Base-by-base conservation (phyloP, 64 coral and sea anemone genomes). In the Anthopleura sola region DNA sequence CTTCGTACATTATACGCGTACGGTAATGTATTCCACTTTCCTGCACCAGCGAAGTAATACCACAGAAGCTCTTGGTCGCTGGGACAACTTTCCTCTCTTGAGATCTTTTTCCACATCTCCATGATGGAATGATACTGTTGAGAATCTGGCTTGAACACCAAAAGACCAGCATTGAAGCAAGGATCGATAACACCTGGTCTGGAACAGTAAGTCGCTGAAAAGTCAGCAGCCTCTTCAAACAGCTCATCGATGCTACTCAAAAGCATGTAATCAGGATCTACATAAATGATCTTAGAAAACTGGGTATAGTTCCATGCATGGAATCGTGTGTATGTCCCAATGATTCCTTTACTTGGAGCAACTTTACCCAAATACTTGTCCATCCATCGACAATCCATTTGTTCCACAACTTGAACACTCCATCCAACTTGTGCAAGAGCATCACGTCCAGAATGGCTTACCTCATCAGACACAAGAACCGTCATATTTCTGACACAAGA, bases 401-500 rank as follows among this genome's bases (percentile, higher is more conserved):
- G 4, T 37, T 82, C 60, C 8, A 89, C 87, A 23, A 68, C 60
- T n/a, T 53, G 26, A 16, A 37, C 26, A 3, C 12, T 36, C 87
- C 87, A 89, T 37, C 87, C 87, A 51, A 89, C 55, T 3, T 20
- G 71, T 26, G 24, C 37, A 46, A 91, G 68, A 44, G 75, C 75
- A 18, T 68, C 46, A 11, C 68, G 86, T 4, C 75, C 78, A 13
- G 26, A 56, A 3, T 62, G 28, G 34, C 78, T 92, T 0, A 95
- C 86, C 36, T 54, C 78, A 23, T 55, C 23, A 10, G 93, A 77
- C 37, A 95, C 64, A 19, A 89, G 68, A 5, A 81, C 90, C 69
- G 85, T 54, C 93, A 94, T 94, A 57, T 75, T 90, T 32, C 79
- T 90, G 16, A 90, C 78, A 51, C 93, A 94, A 55, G 93, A 94